Evolutionary conservation across 2,113 vertebrate species (phyloP).

Genomic region (Oenanthe oenanthe): DNA sequence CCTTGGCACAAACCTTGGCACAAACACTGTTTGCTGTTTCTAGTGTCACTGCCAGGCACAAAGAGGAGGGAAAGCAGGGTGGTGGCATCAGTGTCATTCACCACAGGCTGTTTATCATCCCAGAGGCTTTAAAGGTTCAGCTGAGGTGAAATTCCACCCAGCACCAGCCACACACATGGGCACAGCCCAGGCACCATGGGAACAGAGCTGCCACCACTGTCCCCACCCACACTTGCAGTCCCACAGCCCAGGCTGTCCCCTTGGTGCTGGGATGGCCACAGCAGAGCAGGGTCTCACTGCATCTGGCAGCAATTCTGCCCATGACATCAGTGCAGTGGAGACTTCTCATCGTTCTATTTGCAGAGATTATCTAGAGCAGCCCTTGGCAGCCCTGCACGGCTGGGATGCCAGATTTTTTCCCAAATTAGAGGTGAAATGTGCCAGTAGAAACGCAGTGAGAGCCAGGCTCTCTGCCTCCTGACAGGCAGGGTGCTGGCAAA

Average conservation of each 20-base stretch:
- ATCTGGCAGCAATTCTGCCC: background rate
- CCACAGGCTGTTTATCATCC: background rate
- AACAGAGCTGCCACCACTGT: background rate
- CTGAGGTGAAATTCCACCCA: background rate
- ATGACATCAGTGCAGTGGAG: conserved; percentile 9
- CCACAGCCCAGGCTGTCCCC: background rate
- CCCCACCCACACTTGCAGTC: background rate
- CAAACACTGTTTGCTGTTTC: fast-evolving
- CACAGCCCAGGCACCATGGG: background rate
- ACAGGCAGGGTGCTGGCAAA: background rate
- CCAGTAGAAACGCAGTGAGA: background rate
- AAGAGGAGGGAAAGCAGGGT: background rate
- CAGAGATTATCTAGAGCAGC: conserved; percentile 44
- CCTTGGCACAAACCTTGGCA: background rate
- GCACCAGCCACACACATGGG: fast-evolving
- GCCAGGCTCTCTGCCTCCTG: background rate
- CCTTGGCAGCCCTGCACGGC: background rate
- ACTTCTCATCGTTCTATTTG: background rate
- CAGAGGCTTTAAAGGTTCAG: background rate
- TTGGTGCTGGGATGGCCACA: background rate
- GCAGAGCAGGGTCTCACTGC: fast-evolving
- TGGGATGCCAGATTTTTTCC: conserved; percentile 35
- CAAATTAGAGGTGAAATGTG: conserved; percentile 42
- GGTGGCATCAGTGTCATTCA: background rate
- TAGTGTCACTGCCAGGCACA: fast-evolving